These are phyloP conservation scores for Sinelater perroti DNA, from an alignment of 2,888 invertebrate species.

Conservation along the genomic window DNA sequence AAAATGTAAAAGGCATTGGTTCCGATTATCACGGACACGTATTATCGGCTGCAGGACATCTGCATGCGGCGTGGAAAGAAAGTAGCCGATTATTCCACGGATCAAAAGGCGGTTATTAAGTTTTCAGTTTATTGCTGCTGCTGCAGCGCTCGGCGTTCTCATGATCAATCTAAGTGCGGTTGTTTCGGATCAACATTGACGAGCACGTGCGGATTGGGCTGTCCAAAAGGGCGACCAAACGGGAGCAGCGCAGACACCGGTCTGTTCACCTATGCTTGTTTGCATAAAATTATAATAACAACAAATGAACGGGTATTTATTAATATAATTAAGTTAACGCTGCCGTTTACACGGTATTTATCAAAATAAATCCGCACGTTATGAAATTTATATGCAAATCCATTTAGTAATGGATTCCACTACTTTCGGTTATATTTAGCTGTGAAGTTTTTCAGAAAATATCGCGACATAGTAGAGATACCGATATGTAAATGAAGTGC, in stretches of 20 bases:
- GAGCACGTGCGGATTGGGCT: no score
- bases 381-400: constrained; percentile 17
- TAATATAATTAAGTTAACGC: constrained; percentile 15
- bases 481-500: constrained; percentile 18
- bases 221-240: no score
- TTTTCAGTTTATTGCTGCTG: constrained; percentile 7
- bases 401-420: constrained; percentile 20
- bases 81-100: constrained; percentile 4
- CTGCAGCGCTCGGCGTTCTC: no score
- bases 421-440: constrained; percentile 22
- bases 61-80: constrained; percentile 7
- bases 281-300: constrained; percentile 14
- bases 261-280: constrained; percentile 4
- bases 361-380: constrained; percentile 9
- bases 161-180: no score
- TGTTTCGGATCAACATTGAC: no score
- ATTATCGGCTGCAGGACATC: constrained; percentile 3
- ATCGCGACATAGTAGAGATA: constrained; percentile 17
- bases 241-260: no score
- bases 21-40: not conserved
- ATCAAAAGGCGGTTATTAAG: constrained; percentile 8
- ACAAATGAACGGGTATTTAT: constrained; percentile 13
- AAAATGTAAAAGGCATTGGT: constrained; percentile 5
- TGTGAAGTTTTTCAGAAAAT: constrained; percentile 18
- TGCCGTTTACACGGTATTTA: constrained; percentile 13